These are phyloP conservation scores for Nemoura dubitans DNA, from an alignment of 2,888 invertebrate genomes.

Conservation along the genomic window DNA sequence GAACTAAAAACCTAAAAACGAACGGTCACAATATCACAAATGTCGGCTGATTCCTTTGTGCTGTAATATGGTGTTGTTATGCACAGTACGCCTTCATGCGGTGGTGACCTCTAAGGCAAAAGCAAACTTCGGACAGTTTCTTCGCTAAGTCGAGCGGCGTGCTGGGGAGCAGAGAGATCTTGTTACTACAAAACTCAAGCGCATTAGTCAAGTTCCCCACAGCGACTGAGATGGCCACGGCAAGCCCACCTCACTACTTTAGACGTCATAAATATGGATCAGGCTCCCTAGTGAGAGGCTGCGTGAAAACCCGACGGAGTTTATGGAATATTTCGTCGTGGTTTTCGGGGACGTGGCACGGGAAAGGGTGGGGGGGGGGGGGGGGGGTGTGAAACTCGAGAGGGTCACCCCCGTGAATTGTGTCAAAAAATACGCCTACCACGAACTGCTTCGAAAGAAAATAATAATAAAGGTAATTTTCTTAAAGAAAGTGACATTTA, in stretches of 20 bases:
- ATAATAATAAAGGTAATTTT: not conserved
- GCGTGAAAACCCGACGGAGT: not conserved
- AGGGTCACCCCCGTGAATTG: not conserved
- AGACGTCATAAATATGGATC: not conserved
- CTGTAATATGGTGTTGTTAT: too few relatives aligned
- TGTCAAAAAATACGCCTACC: not conserved
- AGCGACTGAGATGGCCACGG: not conserved
- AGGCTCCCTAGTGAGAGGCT: not conserved
- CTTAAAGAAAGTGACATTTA: too few relatives aligned
- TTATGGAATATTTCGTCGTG: not conserved
- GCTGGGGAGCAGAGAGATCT: not conserved
- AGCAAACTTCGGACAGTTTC: not conserved
- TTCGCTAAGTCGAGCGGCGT: not conserved
- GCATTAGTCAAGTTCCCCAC: not conserved
- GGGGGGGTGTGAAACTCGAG: not conserved
- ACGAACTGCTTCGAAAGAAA: not conserved
- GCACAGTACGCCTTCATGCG: too few relatives aligned
- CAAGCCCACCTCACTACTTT: not conserved
- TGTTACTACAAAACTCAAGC: not conserved
- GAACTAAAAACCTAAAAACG: too few relatives aligned
- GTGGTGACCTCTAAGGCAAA: too few relatives aligned
- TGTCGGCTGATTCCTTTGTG: too few relatives aligned
- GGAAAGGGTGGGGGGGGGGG: not conserved
- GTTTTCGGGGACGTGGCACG: not conserved
- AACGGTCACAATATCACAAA: too few relatives aligned